These are phyloP conservation scores for Streptopelia turtur DNA, from an alignment of 2,797 vertebrate species.

Conservation along the genomic window DNA sequence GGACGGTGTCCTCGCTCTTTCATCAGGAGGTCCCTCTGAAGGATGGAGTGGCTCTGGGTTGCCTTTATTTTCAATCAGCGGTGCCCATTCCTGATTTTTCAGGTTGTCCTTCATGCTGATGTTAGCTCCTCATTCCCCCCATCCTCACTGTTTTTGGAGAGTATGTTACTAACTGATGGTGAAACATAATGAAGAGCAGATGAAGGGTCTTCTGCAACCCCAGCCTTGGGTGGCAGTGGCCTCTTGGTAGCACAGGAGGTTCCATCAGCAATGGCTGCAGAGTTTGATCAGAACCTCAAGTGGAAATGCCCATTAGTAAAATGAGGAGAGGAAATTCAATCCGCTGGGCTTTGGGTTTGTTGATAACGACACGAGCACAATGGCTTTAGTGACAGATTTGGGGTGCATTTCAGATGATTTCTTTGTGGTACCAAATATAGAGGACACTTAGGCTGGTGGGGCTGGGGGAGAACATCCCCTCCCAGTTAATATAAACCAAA, in stretches of 20 bases:
- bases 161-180: neutral
- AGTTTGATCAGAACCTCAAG: neutral
- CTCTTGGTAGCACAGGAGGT: neutral
- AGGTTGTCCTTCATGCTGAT: neutral
- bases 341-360: neutral
- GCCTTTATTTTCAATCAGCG: neutral
- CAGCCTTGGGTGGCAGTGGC: neutral
- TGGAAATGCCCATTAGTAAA: neutral
- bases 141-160: accelerated
- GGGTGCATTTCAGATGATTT: neutral
- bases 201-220: neutral
- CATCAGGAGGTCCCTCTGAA: neutral
- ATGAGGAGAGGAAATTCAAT: neutral
- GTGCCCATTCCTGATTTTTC: neutral
- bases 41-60: accelerated
- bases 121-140: neutral
- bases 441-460: neutral
- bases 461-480: neutral
- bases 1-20: accelerated
- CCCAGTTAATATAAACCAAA: neutral
- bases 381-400: neutral
- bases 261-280: neutral
- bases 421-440: neutral
- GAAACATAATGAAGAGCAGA: neutral
- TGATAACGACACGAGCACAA: neutral